A percentile compares a stretch with the other conserved stretches of the same genome.
These are phyloP conservation scores for Ricordea florida DNA, from an alignment of 92 coral and sea anemone genomes.

Conservation along the genomic window DNA sequence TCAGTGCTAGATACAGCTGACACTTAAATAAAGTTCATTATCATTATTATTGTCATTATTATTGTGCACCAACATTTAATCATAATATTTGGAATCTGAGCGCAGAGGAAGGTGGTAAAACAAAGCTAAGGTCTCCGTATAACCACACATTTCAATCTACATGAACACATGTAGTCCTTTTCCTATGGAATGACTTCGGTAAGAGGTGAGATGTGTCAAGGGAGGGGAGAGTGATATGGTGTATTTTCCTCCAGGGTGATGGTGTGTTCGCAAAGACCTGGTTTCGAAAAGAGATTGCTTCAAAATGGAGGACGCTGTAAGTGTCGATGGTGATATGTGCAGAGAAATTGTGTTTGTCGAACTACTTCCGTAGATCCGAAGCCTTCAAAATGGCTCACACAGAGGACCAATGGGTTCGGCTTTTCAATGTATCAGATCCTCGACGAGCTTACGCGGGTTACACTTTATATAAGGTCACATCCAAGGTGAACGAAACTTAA, in stretches of 20 bases:
- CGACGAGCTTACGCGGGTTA: conserved; percentile 88
- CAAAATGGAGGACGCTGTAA: conserved; percentile 29
- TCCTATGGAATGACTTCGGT: no score
- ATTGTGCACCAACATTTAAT: no score
- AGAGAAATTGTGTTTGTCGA: neutral
- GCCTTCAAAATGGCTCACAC: conserved; percentile 15
- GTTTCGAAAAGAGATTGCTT: neutral
- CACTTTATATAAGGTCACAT: conserved; percentile 84
- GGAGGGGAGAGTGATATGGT: neutral
- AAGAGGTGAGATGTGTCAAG: neutral
- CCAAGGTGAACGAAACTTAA: conserved; percentile 63
- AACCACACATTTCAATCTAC: no score
- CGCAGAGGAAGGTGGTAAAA: no score
- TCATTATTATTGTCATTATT: no score
- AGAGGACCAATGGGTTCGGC: conserved; percentile 83
- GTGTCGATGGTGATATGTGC: neutral
- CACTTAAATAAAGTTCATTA: no score
- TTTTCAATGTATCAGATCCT: conserved; percentile 92
- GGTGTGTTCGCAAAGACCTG: neutral
- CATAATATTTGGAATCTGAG: no score
- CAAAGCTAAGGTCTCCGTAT: no score
- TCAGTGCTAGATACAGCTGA: no score
- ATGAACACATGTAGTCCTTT: no score
- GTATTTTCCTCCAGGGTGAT: neutral
- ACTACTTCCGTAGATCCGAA: neutral